phyloP scores from a whole-genome alignment of 1,140 invertebrate genomes.

The Trachymyrmex septentrionalis region DNA sequence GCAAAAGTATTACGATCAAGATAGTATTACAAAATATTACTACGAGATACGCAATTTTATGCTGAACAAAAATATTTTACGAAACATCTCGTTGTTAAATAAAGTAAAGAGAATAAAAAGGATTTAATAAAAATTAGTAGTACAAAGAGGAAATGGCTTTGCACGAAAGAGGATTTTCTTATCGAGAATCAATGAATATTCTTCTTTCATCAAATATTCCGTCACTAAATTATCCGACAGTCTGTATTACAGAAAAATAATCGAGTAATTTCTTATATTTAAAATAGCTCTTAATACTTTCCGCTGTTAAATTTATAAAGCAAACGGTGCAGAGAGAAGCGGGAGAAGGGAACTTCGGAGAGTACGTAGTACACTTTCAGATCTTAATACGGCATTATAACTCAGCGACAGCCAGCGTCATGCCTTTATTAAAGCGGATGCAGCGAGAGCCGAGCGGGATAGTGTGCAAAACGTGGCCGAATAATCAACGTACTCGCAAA shows the following conservation, averaged over 20 bases:
- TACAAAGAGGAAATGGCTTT: background rate
- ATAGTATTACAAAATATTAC: background rate
- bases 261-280: background rate
- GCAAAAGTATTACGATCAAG: conserved; percentile 1
- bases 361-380: conserved; percentile 25
- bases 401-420: conserved; percentile 33
- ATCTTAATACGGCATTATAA: conserved; percentile 47
- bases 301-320: conserved; percentile 40
- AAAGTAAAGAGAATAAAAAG: background rate
- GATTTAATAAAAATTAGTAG: conserved; percentile 6
- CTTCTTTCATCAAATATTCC: conserved; percentile 11
- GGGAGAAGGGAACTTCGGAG: background rate
- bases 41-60: background rate
- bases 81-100: conserved; percentile 23
- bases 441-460: conserved; percentile 5
- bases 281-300: conserved; percentile 31
- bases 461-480: conserved; percentile 59
- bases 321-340: background rate
- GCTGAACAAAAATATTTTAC: background rate
- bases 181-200: background rate
- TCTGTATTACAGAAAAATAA: background rate
- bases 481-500: conserved; percentile 65
- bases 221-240: conserved; percentile 2
- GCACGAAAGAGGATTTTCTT: background rate
- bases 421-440: conserved; percentile 58